Conservation (phyloP, 2,888 invertebrate genomes). For the Oligia latruncula region DNA sequence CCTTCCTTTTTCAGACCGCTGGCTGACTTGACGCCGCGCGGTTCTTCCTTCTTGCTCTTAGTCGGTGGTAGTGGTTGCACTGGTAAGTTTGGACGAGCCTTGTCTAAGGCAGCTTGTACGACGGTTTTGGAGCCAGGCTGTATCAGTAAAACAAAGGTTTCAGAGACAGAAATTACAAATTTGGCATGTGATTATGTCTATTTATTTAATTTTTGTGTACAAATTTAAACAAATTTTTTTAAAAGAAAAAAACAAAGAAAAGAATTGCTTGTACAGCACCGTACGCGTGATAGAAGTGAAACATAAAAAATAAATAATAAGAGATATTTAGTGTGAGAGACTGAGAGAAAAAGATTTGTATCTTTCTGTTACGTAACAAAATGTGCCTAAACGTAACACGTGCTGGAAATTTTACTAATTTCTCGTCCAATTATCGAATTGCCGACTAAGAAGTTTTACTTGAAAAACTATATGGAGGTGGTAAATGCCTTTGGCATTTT, state of each 20-base stretch:
- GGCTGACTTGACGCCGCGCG: conserved; percentile 90
- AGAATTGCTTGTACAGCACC: too few species aligned
- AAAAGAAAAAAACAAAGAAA: too few species aligned
- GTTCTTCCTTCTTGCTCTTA: conserved; percentile 90
- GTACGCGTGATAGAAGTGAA: neutral
- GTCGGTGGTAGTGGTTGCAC: conserved; percentile 94
- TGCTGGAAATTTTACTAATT: neutral
- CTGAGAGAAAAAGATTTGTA: neutral
- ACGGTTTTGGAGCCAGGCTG: conserved; percentile 94
- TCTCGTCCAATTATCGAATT: neutral
- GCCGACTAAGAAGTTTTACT: neutral
- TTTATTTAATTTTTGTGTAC: neutral
- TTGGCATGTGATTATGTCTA: neutral
- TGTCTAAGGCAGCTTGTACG: conserved; percentile 95
- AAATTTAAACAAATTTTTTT: neutral
- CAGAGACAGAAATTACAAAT: neutral
- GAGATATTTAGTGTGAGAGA: neutral
- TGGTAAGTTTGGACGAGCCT: conserved; percentile 95
- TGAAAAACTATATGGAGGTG: neutral
- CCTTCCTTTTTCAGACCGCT: conserved; percentile 89
- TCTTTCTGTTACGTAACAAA: neutral
- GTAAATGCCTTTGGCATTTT: neutral
- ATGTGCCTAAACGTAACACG: neutral
- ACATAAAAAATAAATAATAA: neutral
- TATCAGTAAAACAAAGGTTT: neutral